A percentile compares a stretch with the other conserved stretches of the same genome.
These are phyloP conservation scores for Lasiurus borealis DNA, from an alignment of 2,113 vertebrate genomes.

Conservation along the genomic window DNA sequence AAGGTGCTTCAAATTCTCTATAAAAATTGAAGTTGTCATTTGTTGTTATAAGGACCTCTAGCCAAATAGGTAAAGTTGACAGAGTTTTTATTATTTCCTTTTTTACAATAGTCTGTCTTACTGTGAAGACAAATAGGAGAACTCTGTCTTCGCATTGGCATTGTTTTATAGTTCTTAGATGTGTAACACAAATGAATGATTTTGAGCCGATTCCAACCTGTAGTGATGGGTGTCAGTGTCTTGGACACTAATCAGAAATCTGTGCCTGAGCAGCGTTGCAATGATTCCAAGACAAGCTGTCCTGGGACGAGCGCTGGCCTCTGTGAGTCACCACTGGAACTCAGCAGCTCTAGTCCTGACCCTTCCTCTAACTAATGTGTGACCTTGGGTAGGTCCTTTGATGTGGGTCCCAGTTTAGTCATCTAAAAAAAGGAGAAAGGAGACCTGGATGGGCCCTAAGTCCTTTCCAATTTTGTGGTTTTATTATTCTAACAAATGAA, in stretches of 20 bases:
- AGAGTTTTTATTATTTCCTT: constrained; percentile 86
- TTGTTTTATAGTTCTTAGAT: constrained; percentile 80
- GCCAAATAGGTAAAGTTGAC: constrained; percentile 84
- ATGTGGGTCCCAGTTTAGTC: background rate
- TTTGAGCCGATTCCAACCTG: constrained; percentile 77
- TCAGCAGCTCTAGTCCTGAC: background rate
- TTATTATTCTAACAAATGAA: constrained; percentile 55
- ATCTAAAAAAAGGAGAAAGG: background rate
- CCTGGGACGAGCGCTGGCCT: background rate
- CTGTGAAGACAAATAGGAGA: constrained; percentile 84
- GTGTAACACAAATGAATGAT: constrained; percentile 83
- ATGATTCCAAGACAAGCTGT: constrained; percentile 9
- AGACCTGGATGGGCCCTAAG: background rate
- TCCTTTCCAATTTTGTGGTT: constrained; percentile 24
- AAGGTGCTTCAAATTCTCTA: constrained; percentile 82
- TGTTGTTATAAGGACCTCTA: constrained; percentile 73
- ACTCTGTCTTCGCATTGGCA: constrained; percentile 81
- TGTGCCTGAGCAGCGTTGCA: constrained; percentile 72
- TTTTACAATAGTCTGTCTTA: constrained; percentile 85
- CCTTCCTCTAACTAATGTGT: background rate
- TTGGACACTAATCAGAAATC: constrained; percentile 79
- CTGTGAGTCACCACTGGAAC: constrained; percentile 10
- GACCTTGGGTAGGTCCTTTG: constrained; percentile 37
- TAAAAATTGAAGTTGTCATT: constrained; percentile 77
- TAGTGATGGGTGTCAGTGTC: constrained; percentile 72